Percentiles rank a stretch among this genome's conserved stretches.
Evolutionary conservation across 2,113 vertebrate genomes (phyloP).

Genomic region (Neopipo cinnamomea): DNA sequence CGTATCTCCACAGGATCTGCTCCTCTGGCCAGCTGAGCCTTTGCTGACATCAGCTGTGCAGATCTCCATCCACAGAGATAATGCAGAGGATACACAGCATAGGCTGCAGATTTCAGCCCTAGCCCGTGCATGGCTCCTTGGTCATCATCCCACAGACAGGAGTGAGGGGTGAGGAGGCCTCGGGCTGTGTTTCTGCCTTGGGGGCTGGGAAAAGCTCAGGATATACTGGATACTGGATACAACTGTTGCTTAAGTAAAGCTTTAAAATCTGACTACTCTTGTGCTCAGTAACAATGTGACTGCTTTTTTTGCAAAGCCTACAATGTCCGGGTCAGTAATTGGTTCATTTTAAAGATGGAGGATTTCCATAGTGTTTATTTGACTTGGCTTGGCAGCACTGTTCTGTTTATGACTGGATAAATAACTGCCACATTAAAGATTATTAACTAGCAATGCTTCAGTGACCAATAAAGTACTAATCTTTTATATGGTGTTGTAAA

Average conservation of each 20-base stretch:
- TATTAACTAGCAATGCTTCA: conserved; percentile 33
- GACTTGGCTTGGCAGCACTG: neutral
- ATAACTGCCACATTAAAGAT: conserved; percentile 32
- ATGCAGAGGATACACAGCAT: neutral
- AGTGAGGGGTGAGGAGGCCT: neutral
- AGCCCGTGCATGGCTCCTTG: neutral
- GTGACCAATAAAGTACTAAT: conserved; percentile 53
- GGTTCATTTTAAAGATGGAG: neutral
- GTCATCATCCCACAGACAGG: neutral
- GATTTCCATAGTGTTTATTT: conserved; percentile 1
- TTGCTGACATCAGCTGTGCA: neutral
- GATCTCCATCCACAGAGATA: neutral
- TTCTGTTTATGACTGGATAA: conserved; percentile 14
- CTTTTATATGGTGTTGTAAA: conserved; percentile 36
- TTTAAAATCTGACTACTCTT: neutral
- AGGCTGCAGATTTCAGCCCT: neutral
- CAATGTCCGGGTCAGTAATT: neutral
- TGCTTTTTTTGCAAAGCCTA: neutral
- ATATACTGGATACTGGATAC: neutral
- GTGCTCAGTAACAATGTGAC: neutral
- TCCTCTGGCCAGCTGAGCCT: neutral
- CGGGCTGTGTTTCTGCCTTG: fast-evolving
- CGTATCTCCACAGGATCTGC: too few species aligned
- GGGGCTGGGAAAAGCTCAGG: neutral
- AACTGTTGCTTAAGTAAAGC: neutral